Evolutionary conservation across 2,113 vertebrate species (phyloP), one percentile per base, ranked within the genome.

Genomic region (Cebus imitator): DNA sequence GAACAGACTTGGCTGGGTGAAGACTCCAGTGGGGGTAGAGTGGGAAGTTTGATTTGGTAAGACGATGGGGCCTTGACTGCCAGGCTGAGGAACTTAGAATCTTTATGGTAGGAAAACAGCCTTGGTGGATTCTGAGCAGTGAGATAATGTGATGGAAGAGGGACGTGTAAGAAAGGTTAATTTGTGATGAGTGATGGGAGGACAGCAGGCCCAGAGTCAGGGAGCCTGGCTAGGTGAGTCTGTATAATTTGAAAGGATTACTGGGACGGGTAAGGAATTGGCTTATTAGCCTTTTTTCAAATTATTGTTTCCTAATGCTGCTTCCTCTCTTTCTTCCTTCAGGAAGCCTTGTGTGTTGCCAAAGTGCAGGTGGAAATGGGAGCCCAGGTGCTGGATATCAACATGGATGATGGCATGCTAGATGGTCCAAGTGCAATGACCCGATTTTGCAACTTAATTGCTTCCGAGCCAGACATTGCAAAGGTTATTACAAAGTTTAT

Each of bases 381-480:
- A 32, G 99, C 99, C 64, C 99, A 99, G 98, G 96, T 99, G 90
- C 97, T 99, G 97, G 99, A 99, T 90, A 99, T 99, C 95, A 99
- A 99, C 98, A 99, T 99, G 99, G 99, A 99, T 72, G 99, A 99
- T 50, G 99, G 99, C 72, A 99, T 99, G 99, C 98, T 99, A 86
- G 99, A 99, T 1, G 99, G 99, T 1, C 98, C 99, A 0, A 91
- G 98, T 25, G 99, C 99, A 70, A 99, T 99, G 99, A 95, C 99
- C 35, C 99, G 98, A 89, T 99, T 99, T 96, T 99, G 99, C 98
- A 99, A 99, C 92, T 99, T 99, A 10, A 98, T 99, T 79, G 99
- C 99, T 82, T 99, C 99, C 0, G 99, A 99, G 95, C 99, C 99
- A 14, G 99, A 99, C 97, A 99, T 99, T 43, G 98, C 99, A 10